phyloP scores from a whole-genome alignment of 1,140 invertebrate genomes.

The Spodoptera litura region DNA sequence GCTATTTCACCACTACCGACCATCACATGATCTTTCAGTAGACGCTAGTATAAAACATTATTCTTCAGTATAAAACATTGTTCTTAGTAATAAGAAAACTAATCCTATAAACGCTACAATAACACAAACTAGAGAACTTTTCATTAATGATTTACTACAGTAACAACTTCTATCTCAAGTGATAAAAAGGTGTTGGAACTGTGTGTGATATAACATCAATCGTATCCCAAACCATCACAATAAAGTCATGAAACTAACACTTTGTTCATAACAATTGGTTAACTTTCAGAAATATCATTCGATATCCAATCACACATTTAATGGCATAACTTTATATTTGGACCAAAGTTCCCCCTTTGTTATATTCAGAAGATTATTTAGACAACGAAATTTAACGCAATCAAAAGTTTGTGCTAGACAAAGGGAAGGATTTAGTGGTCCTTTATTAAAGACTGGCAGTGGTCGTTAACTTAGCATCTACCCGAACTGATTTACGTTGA shows the following conservation, averaged over 20 bases:
- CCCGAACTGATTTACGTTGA: no score
- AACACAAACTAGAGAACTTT: background rate
- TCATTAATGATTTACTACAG: background rate
- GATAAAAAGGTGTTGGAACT: background rate
- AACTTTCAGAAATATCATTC: slow-evolving; percentile 37
- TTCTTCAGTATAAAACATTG: background rate
- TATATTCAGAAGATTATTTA: slow-evolving; percentile 42
- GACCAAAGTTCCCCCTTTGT: slow-evolving; percentile 33
- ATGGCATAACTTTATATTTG: slow-evolving; percentile 46
- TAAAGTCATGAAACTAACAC: slow-evolving; percentile 35
- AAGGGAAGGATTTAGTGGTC: slow-evolving; percentile 31
- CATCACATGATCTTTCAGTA: no score
- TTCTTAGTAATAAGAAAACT: background rate
- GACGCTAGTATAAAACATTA: no score
- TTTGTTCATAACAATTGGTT: slow-evolving; percentile 32
- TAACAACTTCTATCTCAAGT: slow-evolving; percentile 10
- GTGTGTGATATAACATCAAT: background rate
- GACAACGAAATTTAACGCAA: slow-evolving; percentile 44
- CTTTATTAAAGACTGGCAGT: slow-evolving; percentile 28
- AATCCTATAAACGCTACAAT: background rate
- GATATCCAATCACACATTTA: slow-evolving; percentile 47
- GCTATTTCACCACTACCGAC: no score
- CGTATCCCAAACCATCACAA: slow-evolving; percentile 9
- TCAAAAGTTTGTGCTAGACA: slow-evolving; percentile 37
- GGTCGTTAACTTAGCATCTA: no score